Evolutionary conservation across 1,140 invertebrate genomes (phyloP).

Genomic region (Caerostris extrusa): DNA sequence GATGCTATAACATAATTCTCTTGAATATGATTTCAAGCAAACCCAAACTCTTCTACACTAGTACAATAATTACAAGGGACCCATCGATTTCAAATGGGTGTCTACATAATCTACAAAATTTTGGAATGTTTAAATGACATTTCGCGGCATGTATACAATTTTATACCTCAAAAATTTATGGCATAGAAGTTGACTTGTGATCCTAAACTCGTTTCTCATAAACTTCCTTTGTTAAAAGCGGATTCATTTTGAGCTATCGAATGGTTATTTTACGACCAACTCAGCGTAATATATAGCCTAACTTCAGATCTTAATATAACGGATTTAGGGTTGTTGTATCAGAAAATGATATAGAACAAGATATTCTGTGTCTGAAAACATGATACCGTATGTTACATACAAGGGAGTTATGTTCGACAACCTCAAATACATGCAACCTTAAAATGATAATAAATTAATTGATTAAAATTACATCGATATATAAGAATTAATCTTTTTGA

Average conservation of each 20-base stretch:
- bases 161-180: no score
- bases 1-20: no score
- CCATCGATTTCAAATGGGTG: background rate
- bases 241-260: background rate
- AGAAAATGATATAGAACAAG: background rate
- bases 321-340: background rate
- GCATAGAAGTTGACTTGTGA: background rate
- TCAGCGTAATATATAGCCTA: background rate
- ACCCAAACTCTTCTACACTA: no score
- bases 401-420: no score
- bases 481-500: no score
- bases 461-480: no score
- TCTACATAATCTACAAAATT: background rate
- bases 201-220: background rate
- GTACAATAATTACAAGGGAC: no score
- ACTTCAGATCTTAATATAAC: background rate
- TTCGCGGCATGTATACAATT: no score
- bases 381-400: background rate
- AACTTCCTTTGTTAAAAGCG: background rate
- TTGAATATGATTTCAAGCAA: no score
- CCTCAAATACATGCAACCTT: no score
- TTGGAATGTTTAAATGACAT: background rate
- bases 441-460: no score
- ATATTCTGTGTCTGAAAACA: background rate
- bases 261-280: background rate